Conservation (phyloP, 53 echinoderm and acorn worm species). For the Pentamera pediparva region DNA sequence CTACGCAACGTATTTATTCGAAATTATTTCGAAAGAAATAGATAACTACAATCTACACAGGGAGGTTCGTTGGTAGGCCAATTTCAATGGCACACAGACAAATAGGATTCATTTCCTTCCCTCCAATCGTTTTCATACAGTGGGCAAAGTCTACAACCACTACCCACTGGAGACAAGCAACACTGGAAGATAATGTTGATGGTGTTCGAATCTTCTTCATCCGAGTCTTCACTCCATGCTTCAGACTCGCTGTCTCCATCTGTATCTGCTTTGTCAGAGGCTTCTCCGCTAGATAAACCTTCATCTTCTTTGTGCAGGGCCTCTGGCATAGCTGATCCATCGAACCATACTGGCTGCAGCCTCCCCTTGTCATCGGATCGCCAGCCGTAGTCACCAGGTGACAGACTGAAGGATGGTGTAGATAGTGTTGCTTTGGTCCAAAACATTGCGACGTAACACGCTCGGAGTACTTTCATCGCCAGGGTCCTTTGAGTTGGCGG, state of each 20-base stretch:
- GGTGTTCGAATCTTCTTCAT: neutral
- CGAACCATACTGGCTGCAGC: neutral
- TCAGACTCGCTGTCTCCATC: neutral
- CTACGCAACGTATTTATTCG: too few relatives aligned
- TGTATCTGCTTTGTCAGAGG: neutral
- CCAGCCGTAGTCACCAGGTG: neutral
- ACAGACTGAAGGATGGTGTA: neutral
- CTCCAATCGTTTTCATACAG: too few relatives aligned
- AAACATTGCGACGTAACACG: neutral
- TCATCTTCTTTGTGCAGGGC: neutral
- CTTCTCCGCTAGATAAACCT: neutral
- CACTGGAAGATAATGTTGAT: too few relatives aligned
- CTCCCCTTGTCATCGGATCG: neutral
- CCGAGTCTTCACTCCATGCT: neutral
- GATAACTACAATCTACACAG: too few relatives aligned
- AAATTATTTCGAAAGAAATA: too few relatives aligned
- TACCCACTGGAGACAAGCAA: too few relatives aligned
- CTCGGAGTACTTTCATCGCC: neutral
- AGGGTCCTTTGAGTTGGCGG: slow-evolving; percentile 28
- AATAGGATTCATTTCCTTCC: too few relatives aligned
- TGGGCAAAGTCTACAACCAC: too few relatives aligned
- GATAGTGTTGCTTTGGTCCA: neutral
- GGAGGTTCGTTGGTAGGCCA: too few relatives aligned
- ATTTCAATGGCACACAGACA: too few relatives aligned
- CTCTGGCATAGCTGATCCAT: neutral